Base-by-base conservation (phyloP, 2,797 vertebrate genomes). In the Syngnathus acus region DNA sequence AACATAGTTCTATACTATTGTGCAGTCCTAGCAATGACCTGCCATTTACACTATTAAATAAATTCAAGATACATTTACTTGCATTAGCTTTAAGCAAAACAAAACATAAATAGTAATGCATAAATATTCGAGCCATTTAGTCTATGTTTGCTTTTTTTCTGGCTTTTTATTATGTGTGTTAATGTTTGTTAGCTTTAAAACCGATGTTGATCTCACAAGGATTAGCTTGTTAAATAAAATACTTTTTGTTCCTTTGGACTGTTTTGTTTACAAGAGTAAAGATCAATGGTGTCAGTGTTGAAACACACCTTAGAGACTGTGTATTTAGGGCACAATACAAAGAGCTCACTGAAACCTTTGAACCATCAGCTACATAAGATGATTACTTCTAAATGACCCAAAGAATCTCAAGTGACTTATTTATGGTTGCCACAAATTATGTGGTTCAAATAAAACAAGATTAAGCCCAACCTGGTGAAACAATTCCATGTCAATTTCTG, bases 401-500 rank as follows among this genome's bases (percentile, higher is more conserved):
- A 77, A 71, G 82, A 79, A 73, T 76, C 71, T 77, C 53, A 75
- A 84, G 21, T 11, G 40, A 13, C 40, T 82, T 61, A 65, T 76
- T 82, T 70, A 26, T 40, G 48, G 67, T 47, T 74, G 61, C 59
- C 59, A 73, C 69, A 53, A 72, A 74, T 82, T 32, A 75, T 58
- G 58, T 14, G 7, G 57, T 43, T 43, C 32, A 61, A 70, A 19
- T 65, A 70, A 54, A 68, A 66, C 37, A 38, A 68, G 64, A 21
- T 57, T 50, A 50, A 11, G 54, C 65, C 73, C 69, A 93, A 99
- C 97, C 96, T 99, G 97, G 88, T 99, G 97, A 91, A 98, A 99
- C 74, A 98, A 90, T 85, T 99, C 97, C 94, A 97, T 98, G 90
- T 99, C 97, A 47, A 99, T 98, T 89, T 98, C 95, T 81, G 96